phyloP scores from a whole-genome alignment of 2,797 vertebrate species.

The Micropoecilia bifurca region DNA sequence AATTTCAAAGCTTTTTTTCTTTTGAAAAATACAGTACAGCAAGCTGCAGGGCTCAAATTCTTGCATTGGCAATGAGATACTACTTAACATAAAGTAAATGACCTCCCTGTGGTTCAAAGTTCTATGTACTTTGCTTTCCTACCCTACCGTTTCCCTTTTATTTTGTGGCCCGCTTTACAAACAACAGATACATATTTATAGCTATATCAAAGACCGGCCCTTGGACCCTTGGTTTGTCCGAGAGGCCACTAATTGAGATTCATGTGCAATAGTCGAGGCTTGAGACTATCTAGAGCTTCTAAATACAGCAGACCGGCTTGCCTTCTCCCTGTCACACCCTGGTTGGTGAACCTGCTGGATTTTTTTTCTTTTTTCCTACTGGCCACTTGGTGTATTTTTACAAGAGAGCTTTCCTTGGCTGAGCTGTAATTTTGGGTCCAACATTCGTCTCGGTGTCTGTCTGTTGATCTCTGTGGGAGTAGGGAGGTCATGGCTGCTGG shows the following conservation, averaged over 20 bases:
- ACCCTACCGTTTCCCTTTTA: conserved; percentile 55
- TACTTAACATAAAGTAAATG: conserved; percentile 59
- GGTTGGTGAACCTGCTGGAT: conserved; percentile 68
- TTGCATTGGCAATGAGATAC: conserved; percentile 26
- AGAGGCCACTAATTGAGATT: conserved; percentile 76
- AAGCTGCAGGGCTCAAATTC: conserved; percentile 1
- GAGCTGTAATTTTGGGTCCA: conserved; percentile 79
- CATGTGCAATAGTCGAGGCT: conserved; percentile 54
- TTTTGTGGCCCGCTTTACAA: conserved; percentile 70
- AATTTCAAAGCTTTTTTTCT: not conserved
- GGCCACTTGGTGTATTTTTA: conserved; percentile 77
- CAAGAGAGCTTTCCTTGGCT: conserved; percentile 78
- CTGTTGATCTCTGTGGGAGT: conserved; percentile 53
- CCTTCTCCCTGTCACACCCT: conserved; percentile 54
- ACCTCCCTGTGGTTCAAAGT: conserved; percentile 51
- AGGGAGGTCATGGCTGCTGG: conserved; percentile 64
- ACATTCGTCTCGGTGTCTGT: conserved; percentile 67
- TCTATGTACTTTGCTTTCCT: conserved; percentile 42
- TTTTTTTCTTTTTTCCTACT: conserved; percentile 38
- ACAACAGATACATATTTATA: conserved; percentile 76
- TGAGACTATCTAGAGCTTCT: conserved; percentile 71
- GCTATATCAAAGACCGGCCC: conserved; percentile 68
- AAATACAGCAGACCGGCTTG: conserved; percentile 64
- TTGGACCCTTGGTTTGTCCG: conserved; percentile 56
- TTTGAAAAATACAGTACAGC: conserved; percentile 25